A percentile compares a stretch with the other conserved stretches of the same genome.
phyloP scores from a whole-genome alignment of 2,797 vertebrate species.

The Vultur gryphus region DNA sequence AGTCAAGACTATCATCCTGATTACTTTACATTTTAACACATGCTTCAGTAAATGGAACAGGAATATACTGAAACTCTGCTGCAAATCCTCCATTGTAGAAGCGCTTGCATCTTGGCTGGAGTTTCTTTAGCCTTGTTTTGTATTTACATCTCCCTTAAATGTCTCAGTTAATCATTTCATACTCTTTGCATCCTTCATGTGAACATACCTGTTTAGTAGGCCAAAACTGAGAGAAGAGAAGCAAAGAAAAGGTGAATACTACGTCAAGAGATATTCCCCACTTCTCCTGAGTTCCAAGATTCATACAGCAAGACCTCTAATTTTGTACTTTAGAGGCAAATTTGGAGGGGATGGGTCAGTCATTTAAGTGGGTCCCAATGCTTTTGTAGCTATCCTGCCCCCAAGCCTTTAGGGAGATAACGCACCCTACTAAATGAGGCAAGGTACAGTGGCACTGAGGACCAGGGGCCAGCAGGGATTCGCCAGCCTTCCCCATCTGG shows the following conservation, averaged over 20 bases:
- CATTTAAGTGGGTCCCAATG: neutral
- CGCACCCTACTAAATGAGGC: neutral
- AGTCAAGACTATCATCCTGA: neutral
- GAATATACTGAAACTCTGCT: neutral
- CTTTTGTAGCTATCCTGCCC: neutral
- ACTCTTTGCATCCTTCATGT: neutral
- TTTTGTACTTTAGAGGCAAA: neutral
- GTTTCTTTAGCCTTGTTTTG: neutral
- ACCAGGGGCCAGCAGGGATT: neutral
- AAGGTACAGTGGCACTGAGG: neutral
- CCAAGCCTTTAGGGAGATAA: neutral
- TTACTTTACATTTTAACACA: neutral
- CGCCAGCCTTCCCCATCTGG: too few species aligned
- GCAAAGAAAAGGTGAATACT: neutral
- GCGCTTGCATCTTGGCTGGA: neutral
- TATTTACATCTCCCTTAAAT: neutral
- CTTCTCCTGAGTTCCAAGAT: neutral
- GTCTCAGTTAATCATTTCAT: neutral
- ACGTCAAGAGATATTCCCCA: neutral
- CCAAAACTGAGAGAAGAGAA: neutral
- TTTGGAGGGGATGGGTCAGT: neutral
- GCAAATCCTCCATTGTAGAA: neutral
- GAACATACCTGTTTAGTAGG: neutral
- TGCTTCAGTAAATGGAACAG: neutral
- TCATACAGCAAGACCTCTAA: neutral